Conservation (phyloP, 2,888 invertebrate genomes). For the Charanyca ferruginea region DNA sequence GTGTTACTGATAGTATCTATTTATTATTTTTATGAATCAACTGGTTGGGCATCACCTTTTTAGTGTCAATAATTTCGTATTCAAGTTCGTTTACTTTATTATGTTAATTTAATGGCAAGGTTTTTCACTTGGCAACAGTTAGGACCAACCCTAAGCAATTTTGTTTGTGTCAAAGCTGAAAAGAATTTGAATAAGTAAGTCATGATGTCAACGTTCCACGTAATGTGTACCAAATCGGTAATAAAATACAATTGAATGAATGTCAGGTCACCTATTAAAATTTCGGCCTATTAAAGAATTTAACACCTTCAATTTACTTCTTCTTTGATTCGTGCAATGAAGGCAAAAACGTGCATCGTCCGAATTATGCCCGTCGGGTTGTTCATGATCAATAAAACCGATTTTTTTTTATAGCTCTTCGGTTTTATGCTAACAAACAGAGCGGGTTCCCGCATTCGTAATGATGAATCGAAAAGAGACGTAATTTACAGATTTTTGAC, state of each 20-base stretch:
- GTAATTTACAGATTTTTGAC: constrained; percentile 54
- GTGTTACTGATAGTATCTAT: neutral
- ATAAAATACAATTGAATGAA: constrained; percentile 38
- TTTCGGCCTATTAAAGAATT: constrained; percentile 63
- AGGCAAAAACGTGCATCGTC: constrained; percentile 66
- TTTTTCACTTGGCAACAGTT: constrained; percentile 33
- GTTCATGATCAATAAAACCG: constrained; percentile 75
- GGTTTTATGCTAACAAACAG: constrained; percentile 20
- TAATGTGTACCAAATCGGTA: constrained; percentile 35
- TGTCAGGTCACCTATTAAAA: constrained; percentile 44
- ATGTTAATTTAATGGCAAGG: constrained; percentile 12
- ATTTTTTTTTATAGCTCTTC: constrained; percentile 49
- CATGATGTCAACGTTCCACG: constrained; percentile 56
- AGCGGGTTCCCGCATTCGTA: constrained; percentile 44
- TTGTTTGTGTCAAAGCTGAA: constrained; percentile 41
- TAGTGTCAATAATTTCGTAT: neutral
- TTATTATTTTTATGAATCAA: constrained; percentile 1
- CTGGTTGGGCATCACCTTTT: neutral
- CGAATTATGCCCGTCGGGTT: constrained; percentile 68
- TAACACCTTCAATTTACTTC: constrained; percentile 64
- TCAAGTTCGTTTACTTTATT: constrained; percentile 5
- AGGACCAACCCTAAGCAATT: constrained; percentile 40
- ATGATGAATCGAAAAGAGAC: constrained; percentile 62
- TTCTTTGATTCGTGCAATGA: constrained; percentile 62
- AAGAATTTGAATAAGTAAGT: constrained; percentile 59